Evolutionary conservation across 2,797 vertebrate species (phyloP).

Genomic region (Eospalax fontanierii): DNA sequence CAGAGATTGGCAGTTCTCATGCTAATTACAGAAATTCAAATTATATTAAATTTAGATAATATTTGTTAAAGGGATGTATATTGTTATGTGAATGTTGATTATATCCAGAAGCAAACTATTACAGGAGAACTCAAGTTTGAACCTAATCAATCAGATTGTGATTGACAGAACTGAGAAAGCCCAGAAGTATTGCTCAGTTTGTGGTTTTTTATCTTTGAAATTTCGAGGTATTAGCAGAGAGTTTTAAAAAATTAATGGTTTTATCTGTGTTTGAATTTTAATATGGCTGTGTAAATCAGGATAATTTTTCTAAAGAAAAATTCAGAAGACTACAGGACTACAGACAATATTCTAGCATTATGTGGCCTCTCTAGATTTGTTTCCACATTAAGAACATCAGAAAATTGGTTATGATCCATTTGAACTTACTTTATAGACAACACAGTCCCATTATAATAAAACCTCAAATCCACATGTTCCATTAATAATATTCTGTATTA

Average conservation of each 20-base stretch:
- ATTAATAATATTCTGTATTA: background rate
- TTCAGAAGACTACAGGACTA: background rate
- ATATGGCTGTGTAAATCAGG: background rate
- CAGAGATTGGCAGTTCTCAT: constrained; percentile 15
- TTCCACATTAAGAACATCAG: background rate
- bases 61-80: constrained; percentile 18
- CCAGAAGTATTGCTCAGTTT: background rate
- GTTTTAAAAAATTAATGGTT: background rate
- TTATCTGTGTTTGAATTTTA: constrained; percentile 34
- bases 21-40: constrained; percentile 55
- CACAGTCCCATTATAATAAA: background rate
- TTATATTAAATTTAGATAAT: constrained; percentile 21
- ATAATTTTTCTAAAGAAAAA: constrained; percentile 41
- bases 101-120: background rate
- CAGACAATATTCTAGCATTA: background rate
- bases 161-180: background rate
- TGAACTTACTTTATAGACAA: constrained; percentile 24
- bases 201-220: constrained; percentile 2
- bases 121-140: constrained; percentile 36
- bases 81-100: constrained; percentile 44
- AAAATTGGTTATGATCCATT: constrained; percentile 4
- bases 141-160: background rate
- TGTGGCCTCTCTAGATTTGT: background rate
- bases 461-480: background rate
- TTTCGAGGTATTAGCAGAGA: background rate